phyloP scores from a whole-genome alignment of 2,113 vertebrate genomes.

The Planiliza haematocheilus region DNA sequence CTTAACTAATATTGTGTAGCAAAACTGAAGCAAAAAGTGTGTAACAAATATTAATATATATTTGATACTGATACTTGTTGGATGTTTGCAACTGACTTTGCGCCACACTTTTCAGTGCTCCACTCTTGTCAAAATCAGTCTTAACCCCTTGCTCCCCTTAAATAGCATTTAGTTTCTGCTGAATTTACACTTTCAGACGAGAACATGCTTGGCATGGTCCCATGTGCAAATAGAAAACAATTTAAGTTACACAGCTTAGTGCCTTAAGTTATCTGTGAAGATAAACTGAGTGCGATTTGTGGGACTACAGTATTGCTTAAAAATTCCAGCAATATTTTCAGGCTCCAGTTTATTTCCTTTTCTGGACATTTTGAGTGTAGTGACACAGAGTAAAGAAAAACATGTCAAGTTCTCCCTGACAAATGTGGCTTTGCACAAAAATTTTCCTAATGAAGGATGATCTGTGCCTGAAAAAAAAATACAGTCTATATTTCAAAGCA shows the following conservation, averaged over 20 bases:
- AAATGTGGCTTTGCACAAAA: neutral
- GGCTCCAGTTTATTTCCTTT: constrained; percentile 15
- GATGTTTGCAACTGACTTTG: no score
- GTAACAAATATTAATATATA: no score
- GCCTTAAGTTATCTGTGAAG: constrained; percentile 24
- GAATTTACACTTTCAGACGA: constrained; percentile 11
- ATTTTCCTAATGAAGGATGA: constrained; percentile 14
- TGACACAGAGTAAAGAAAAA: neutral
- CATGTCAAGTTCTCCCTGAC: neutral
- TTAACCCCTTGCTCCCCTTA: no score
- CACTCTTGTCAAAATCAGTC: no score
- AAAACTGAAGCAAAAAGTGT: no score
- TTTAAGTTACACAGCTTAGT: neutral
- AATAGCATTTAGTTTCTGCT: no score
- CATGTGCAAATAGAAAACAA: constrained; percentile 23
- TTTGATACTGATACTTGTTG: no score
- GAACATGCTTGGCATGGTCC: neutral
- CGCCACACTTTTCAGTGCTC: no score
- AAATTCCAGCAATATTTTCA: neutral
- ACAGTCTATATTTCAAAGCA: constrained; percentile 3
- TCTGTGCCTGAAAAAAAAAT: constrained; percentile 18
- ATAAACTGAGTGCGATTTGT: constrained; percentile 13
- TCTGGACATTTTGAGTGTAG: constrained; percentile 10
- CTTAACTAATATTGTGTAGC: no score
- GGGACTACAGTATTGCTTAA: neutral